Evolutionary conservation across 2,797 vertebrate species (phyloP), one percentile per base, ranked within the genome.

Genomic region (Alexandromys oeconomus): DNA sequence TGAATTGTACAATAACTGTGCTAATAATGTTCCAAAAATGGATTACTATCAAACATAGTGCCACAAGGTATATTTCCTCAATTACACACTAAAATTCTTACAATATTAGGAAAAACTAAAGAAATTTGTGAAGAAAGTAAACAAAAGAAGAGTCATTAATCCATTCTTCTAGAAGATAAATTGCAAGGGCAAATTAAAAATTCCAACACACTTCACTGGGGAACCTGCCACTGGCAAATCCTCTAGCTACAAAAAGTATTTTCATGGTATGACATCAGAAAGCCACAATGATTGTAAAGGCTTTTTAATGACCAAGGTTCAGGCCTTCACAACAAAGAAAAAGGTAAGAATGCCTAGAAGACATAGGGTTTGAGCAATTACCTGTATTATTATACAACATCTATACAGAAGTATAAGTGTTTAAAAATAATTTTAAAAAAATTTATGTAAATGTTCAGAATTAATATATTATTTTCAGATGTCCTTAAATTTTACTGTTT

Each of bases 191-290:
- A 87, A 73, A 46, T 89, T 57, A 73, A 90, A 85, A 74, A 77
- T 46, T 82, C 76, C 78, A 87, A 48, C 46, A 59, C 34, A 21
- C 19, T 31, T 91, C 95, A 76, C 63, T 91, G 74, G 69, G 73
- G 82, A 82, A 69, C 54, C 29, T 93, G 85, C 59, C 95, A 90
- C 9, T 95, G 63, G 74, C 79, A 95, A 94, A 96, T 61, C 79
- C n/a, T 87, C 59, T 61, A 59, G 34, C 65, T 76, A n/a, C 46
- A 93, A 94, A 91, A 77, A 40, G 23, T 57, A 7, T 92, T 93
- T 96, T 92, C 57, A 94, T 37, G 95, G 37, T 67, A 67, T 92
- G 84, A 74, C 43, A 77, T 69, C 67, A 94, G 71, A 89, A 74
- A 31, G 87, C n/a, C 23, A 17, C 15, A 19, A 81, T 19, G 61